phyloP scores from a whole-genome alignment of 2,113 vertebrate species.

The Mionectes macconnelli region DNA sequence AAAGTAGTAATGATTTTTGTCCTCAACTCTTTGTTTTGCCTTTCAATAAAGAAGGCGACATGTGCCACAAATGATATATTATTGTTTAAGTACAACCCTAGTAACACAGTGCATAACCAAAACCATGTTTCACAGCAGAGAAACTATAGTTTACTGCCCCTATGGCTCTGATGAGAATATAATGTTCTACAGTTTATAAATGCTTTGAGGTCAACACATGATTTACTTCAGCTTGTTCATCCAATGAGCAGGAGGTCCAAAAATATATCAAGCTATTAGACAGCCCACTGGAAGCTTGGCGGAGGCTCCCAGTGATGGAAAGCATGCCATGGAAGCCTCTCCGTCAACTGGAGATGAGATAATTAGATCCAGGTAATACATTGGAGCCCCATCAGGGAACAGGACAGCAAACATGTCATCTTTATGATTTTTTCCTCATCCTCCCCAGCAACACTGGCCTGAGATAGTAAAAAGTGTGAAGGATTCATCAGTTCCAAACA shows the following conservation, averaged over 20 bases:
- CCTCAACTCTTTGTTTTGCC: slow-evolving; percentile 99
- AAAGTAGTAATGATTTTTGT: slow-evolving; percentile 96
- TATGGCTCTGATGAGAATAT: slow-evolving; percentile 93
- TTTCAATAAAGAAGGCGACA: slow-evolving; percentile 98
- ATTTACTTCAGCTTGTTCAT: slow-evolving; percentile 92
- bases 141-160: slow-evolving; percentile 91
- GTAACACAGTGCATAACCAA: slow-evolving; percentile 91
- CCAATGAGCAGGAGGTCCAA: slow-evolving; percentile 83
- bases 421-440: slow-evolving; percentile 76
- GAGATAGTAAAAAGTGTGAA: slow-evolving; percentile 58
- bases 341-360: slow-evolving; percentile 81
- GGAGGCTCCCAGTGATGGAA: slow-evolving; percentile 77
- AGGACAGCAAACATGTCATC: slow-evolving; percentile 79
- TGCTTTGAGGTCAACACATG: slow-evolving; percentile 94
- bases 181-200: slow-evolving; percentile 92
- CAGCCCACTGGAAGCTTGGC: slow-evolving; percentile 80
- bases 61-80: slow-evolving; percentile 91
- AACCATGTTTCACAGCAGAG: slow-evolving; percentile 93
- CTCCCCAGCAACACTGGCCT: slow-evolving; percentile 63
- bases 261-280: slow-evolving; percentile 86
- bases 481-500: slow-evolving; percentile 31
- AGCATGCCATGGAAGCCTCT: slow-evolving; percentile 72
- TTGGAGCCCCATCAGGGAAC: slow-evolving; percentile 80
- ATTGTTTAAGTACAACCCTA: slow-evolving; percentile 82
- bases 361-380: slow-evolving; percentile 89